A percentile compares a stretch with the other conserved stretches of the same genome.
Conservation (phyloP, 2,797 vertebrate genomes). For the Discoglossus pictus region DNA sequence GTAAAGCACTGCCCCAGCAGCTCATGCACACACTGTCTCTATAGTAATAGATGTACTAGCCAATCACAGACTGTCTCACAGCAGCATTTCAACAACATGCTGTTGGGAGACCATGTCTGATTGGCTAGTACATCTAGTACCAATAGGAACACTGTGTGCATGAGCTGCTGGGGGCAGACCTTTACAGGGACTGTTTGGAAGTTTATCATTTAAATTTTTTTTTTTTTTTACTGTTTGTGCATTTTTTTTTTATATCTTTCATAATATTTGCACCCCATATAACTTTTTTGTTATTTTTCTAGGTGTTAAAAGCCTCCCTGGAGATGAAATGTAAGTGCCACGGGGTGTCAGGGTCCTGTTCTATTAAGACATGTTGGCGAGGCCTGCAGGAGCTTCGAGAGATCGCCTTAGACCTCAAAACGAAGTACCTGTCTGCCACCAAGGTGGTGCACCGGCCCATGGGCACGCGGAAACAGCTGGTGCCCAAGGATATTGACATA, state of each 20-base stretch:
- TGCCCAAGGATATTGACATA: conserved; percentile 97
- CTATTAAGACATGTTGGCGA: conserved; percentile 97
- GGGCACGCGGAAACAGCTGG: conserved; percentile 95
- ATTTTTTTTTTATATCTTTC: neutral
- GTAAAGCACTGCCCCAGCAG: too few species aligned
- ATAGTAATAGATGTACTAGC: too few species aligned
- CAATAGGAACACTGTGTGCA: neutral
- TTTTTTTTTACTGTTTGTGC: too few species aligned
- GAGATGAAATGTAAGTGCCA: conserved; percentile 99
- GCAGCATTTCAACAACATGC: too few species aligned
- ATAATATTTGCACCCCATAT: too few species aligned
- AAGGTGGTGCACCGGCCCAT: conserved; percentile 93
- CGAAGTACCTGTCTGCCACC: conserved; percentile 93
- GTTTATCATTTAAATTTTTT: conserved; percentile 42
- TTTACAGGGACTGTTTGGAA: too few species aligned
- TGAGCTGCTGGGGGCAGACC: too few species aligned
- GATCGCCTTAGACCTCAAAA: conserved; percentile 92
- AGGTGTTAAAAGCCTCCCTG: conserved; percentile 88
- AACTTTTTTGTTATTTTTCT: conserved; percentile 50
- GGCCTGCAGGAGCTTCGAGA: conserved; percentile 91
- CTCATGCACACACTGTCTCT: too few species aligned
- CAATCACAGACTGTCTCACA: too few species aligned
- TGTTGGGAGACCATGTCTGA: neutral
- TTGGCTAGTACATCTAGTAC: neutral
- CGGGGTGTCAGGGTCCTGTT: conserved; percentile 96